These are phyloP conservation scores for Clangula hyemalis DNA, from an alignment of 2,797 vertebrate genomes.

Conservation along the genomic window DNA sequence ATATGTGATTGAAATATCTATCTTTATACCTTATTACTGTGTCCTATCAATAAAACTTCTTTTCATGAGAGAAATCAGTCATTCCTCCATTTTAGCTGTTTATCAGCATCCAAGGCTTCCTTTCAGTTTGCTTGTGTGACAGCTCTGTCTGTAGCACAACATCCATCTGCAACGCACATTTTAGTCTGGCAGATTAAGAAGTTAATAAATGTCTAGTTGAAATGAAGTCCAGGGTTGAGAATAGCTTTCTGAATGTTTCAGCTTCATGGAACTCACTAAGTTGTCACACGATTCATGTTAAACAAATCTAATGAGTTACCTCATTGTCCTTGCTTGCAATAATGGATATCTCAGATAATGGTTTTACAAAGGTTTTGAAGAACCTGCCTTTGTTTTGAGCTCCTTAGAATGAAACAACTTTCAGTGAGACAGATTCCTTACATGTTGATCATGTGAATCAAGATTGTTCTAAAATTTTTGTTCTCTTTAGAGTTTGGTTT, in stretches of 20 bases:
- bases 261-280: neutral
- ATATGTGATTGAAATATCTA: slow-evolving; percentile 38
- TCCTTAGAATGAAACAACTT: neutral
- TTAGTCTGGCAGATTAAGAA: slow-evolving; percentile 34
- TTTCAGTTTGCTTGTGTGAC: slow-evolving; percentile 16
- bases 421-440: neutral
- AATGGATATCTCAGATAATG: neutral
- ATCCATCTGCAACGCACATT: neutral
- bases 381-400: neutral
- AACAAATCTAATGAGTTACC: neutral
- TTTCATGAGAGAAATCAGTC: neutral
- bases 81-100: slow-evolving; percentile 9
- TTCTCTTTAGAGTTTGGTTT: neutral
- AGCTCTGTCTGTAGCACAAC: neutral
- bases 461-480: neutral
- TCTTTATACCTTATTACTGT: neutral
- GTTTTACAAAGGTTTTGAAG: neutral
- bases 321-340: neutral
- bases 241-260: neutral
- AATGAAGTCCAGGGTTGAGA: slow-evolving; percentile 26
- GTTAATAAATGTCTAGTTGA: slow-evolving; percentile 30
- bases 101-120: neutral
- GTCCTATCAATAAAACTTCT: slow-evolving; percentile 25
- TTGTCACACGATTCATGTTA: neutral
- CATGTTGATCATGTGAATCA: rapidly evolving